Evolutionary conservation across 2,113 vertebrate genomes (phyloP).

Genomic region (Clarias macrocephalus): DNA sequence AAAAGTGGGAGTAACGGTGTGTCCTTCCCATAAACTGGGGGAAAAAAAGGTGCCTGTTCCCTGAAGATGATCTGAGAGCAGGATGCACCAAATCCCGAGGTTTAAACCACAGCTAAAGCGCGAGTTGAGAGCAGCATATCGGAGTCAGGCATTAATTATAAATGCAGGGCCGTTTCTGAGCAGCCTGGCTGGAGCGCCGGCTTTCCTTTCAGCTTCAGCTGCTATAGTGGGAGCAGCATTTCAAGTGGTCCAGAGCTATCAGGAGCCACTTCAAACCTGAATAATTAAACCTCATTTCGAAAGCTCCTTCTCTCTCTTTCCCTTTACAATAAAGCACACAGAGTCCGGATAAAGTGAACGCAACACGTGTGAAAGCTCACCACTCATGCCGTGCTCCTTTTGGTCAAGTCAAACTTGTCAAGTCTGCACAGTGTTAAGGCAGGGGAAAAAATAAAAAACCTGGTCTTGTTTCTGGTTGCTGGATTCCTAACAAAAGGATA

Average conservation of each 20-base stretch:
- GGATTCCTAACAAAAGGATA: not conserved
- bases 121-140: conserved; percentile 16
- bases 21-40: not conserved
- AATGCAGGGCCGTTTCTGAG: conserved; percentile 43
- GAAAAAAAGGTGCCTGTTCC: not conserved
- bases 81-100: not conserved
- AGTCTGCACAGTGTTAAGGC: not conserved
- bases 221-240: conserved; percentile 26
- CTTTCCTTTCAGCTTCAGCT: conserved; percentile 38
- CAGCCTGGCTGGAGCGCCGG: conserved; percentile 31
- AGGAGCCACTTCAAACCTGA: conserved; percentile 47
- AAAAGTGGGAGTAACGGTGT: not conserved
- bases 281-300: conserved; percentile 46
- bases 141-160: conserved; percentile 46
- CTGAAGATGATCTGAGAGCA: conserved; percentile 19
- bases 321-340: not conserved
- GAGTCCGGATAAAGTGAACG: not conserved
- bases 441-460: not conserved
- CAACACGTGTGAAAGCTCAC: not conserved
- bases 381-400: not conserved
- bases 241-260: conserved; percentile 40
- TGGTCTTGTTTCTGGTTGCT: not conserved
- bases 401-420: not conserved
- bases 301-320: conserved; percentile 7
- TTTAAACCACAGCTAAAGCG: conserved; percentile 13